Evolutionary conservation across 2,113 vertebrate species (phyloP).

Genomic region (Desmodus rotundus): DNA sequence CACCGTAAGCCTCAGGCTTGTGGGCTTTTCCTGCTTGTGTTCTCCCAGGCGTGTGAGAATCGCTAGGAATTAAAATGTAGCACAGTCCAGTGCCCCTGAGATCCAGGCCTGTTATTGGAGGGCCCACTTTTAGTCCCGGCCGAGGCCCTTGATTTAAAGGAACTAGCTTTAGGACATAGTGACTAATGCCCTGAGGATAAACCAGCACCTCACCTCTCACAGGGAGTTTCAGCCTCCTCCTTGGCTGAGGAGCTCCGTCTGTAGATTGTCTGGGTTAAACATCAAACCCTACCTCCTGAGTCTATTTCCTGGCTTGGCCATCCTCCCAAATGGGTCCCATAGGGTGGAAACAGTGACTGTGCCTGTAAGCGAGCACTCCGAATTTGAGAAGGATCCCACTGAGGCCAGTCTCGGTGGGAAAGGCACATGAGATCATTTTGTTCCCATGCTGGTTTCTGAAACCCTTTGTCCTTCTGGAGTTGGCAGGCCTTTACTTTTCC

Average conservation of each 20-base stretch:
- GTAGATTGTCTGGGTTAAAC: slow-evolving; percentile 40
- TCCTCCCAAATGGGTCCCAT: neutral
- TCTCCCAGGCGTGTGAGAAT: neutral
- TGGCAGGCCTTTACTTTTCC: slow-evolving; percentile 53
- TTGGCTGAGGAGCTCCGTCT: neutral
- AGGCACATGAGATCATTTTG: slow-evolving; percentile 39
- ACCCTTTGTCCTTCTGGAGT: slow-evolving; percentile 55
- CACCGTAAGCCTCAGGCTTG: neutral
- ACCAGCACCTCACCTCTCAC: neutral
- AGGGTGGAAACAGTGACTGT: slow-evolving; percentile 29
- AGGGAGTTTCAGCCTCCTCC: neutral
- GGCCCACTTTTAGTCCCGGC: neutral
- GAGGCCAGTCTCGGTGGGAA: neutral
- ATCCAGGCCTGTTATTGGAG: neutral
- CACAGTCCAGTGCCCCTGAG: neutral
- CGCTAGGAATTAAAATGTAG: neutral
- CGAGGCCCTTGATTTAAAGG: neutral
- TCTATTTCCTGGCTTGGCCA: slow-evolving; percentile 44
- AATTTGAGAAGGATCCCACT: slow-evolving; percentile 13
- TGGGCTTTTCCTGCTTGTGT: neutral
- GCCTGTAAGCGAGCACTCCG: neutral
- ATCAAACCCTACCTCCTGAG: slow-evolving; percentile 42
- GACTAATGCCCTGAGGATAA: neutral
- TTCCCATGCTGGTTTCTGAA: slow-evolving; percentile 34
- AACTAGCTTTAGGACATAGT: neutral